Evolutionary conservation across 2,113 vertebrate species (phyloP).

Genomic region (Menidia beryllina): DNA sequence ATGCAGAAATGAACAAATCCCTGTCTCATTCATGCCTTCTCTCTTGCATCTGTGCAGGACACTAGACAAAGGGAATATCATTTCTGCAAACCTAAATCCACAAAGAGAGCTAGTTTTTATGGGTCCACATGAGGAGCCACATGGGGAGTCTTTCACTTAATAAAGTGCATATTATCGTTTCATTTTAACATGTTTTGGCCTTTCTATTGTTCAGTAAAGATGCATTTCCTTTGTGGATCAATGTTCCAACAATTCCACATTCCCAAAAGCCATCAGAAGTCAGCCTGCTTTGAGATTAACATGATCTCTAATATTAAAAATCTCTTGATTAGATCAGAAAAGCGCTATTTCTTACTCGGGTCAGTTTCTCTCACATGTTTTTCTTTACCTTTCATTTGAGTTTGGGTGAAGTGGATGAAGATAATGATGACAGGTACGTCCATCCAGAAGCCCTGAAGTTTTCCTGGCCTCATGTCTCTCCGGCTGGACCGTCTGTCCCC

Average conservation of each 20-base stretch:
- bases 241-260: background rate
- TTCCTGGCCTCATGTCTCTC: constrained; percentile 18
- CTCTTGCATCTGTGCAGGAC: background rate
- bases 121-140: background rate
- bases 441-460: constrained; percentile 42
- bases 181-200: background rate
- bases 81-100: constrained; percentile 1
- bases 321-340: background rate
- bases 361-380: background rate
- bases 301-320: background rate
- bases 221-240: background rate
- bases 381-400: constrained; percentile 50
- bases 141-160: background rate
- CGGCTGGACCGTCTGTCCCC: background rate
- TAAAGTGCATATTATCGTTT: background rate
- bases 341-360: no score
- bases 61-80: background rate
- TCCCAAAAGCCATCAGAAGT: no score
- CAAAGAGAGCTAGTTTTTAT: background rate
- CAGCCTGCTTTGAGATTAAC: background rate
- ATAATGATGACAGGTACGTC: constrained; percentile 47
- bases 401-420: constrained; percentile 52
- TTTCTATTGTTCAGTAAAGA: background rate
- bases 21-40: background rate
- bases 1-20: background rate